Conservation (phyloP, 2,888 invertebrate species). For the Lomographa bimaculata region DNA sequence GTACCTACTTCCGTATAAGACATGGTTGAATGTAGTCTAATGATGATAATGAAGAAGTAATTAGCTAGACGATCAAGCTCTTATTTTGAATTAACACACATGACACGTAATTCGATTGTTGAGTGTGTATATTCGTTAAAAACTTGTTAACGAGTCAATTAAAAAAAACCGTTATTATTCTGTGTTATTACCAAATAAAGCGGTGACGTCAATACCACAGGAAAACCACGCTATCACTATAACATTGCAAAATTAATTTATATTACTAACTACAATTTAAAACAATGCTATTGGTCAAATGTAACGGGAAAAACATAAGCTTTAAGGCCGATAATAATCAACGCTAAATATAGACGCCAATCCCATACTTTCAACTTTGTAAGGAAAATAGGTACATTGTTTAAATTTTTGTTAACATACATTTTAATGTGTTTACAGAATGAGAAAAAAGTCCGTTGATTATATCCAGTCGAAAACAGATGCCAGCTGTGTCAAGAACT, state of each 20-base stretch:
- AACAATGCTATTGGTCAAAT: constrained; percentile 18
- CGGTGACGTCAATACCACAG: constrained; percentile 23
- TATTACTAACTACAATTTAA: constrained; percentile 12
- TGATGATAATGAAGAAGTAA: too few relatives aligned
- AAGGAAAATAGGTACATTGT: constrained; percentile 3
- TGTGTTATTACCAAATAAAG: constrained; percentile 8
- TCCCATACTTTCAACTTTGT: background rate
- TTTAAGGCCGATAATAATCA: background rate
- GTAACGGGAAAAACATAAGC: constrained; percentile 3
- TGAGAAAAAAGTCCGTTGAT: constrained; percentile 26
- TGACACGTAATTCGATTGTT: too few relatives aligned
- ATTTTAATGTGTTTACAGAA: constrained; percentile 18
- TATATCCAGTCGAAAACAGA: constrained; percentile 35
- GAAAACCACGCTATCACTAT: constrained; percentile 24
- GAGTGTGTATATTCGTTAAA: too few relatives aligned
- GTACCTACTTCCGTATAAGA: too few relatives aligned
- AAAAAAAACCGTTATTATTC: constrained; percentile 21
- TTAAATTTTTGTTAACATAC: constrained; percentile 5
- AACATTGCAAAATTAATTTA: too few relatives aligned
- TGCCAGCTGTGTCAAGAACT: constrained; percentile 58
- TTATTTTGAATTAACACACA: too few relatives aligned
- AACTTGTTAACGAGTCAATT: background rate
- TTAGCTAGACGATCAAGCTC: too few relatives aligned
- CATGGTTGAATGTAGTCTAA: too few relatives aligned
- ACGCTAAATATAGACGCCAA: constrained; percentile 1